Conservation (phyloP, 2,113 vertebrate species). For the Monopterus albus region DNA sequence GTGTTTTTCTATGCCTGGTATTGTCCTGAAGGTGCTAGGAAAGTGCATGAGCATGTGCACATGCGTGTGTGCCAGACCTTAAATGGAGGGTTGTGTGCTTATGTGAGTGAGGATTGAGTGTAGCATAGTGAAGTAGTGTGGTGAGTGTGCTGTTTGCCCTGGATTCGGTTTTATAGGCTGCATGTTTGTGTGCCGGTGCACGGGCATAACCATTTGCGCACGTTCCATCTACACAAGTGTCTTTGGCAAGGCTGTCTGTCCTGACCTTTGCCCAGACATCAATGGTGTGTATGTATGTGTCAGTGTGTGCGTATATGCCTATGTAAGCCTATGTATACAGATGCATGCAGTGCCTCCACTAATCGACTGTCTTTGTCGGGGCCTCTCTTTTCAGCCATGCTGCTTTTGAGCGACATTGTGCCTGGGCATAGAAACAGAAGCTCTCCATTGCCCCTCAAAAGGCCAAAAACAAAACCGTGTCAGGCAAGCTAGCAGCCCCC, state of each 20-base stretch:
- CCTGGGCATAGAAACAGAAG: constrained; percentile 78
- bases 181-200: not conserved
- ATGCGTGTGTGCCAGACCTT: constrained; percentile 22
- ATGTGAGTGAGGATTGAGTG: constrained; percentile 43
- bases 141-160: constrained; percentile 34
- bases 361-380: constrained; percentile 75
- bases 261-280: constrained; percentile 41
- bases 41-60: constrained; percentile 15
- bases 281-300: constrained; percentile 1
- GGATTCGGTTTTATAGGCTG: constrained; percentile 28
- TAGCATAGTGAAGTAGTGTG: constrained; percentile 39
- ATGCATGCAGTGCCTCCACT: constrained; percentile 65
- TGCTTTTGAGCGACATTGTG: constrained; percentile 78
- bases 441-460: constrained; percentile 78
- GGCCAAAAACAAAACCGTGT: constrained; percentile 81
- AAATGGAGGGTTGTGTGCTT: constrained; percentile 59
- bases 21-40: constrained; percentile 51
- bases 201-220: constrained; percentile 9
- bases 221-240: constrained; percentile 29
- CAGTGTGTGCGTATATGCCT: not conserved
- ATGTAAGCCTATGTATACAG: constrained; percentile 42
- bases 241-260: constrained; percentile 53
- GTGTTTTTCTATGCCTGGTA: constrained; percentile 38
- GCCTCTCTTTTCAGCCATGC: constrained; percentile 74
- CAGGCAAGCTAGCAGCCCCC: constrained; percentile 80